These are phyloP conservation scores for Lytechinus variegatus DNA, from an alignment of 35 echinoderm and acorn worm species.

Conservation along the genomic window DNA sequence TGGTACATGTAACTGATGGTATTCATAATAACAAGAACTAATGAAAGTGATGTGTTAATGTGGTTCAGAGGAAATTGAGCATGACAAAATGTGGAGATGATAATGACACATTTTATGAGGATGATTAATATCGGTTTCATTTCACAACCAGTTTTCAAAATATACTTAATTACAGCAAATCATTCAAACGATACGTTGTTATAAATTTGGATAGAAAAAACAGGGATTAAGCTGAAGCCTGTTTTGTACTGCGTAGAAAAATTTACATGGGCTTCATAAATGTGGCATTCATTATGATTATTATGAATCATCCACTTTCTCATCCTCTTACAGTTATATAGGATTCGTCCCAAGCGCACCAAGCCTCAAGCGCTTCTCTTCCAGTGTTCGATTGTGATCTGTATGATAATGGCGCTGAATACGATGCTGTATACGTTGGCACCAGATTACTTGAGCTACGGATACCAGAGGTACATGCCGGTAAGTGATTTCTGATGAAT, in stretches of 20 bases:
- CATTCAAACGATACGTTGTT: too few species aligned
- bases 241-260: too few species aligned
- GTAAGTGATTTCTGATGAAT: constrained; percentile 43
- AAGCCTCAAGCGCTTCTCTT: constrained; percentile 87
- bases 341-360: constrained; percentile 76
- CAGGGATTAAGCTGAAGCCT: too few species aligned
- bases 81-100: neutral
- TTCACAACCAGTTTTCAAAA: too few species aligned
- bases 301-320: neutral
- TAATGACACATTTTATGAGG: too few species aligned
- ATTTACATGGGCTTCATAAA: too few species aligned
- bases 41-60: too few species aligned
- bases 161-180: too few species aligned
- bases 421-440: constrained; percentile 80
- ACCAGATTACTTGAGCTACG: constrained; percentile 85
- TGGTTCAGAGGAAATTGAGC: too few species aligned
- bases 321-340: constrained; percentile 68
- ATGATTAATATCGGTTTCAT: neutral
- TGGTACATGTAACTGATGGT: neutral
- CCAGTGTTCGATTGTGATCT: constrained; percentile 77
- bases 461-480: constrained; percentile 75
- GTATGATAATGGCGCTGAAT: constrained; percentile 80
- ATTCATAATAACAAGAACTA: neutral
- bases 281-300: too few species aligned
- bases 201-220: too few species aligned